Evolutionary conservation across 2,113 vertebrate genomes (phyloP).

Genomic region (Cariama cristata): DNA sequence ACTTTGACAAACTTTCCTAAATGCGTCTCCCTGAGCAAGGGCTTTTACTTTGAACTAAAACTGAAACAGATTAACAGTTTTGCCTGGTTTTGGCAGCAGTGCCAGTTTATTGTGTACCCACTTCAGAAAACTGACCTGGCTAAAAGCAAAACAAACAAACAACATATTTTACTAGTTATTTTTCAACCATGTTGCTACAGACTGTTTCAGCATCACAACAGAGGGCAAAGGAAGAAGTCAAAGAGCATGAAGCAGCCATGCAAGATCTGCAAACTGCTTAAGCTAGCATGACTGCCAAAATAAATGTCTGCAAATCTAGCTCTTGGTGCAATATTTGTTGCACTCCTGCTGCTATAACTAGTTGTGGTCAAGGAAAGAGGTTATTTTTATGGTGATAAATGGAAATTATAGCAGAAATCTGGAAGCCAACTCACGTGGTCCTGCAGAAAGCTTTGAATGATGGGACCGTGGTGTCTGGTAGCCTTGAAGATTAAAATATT

Average conservation of each 20-base stretch:
- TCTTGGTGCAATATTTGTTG: background rate
- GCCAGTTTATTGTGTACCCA: background rate
- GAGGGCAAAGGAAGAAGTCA: background rate
- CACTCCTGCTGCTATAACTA: background rate
- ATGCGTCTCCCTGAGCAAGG: background rate
- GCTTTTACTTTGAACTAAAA: background rate
- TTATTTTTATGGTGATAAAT: background rate
- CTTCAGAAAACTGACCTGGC: background rate
- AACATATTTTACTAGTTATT: background rate
- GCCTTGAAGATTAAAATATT: background rate
- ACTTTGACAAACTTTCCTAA: background rate
- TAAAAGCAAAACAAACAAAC: constrained; percentile 10
- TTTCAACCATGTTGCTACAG: background rate
- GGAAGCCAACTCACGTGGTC: background rate
- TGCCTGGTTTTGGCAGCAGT: background rate
- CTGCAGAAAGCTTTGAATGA: background rate
- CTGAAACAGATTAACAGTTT: background rate
- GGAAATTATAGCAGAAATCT: background rate
- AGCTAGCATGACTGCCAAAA: background rate
- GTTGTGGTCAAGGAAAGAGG: background rate
- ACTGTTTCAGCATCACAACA: background rate
- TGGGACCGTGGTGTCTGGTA: background rate
- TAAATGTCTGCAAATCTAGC: background rate
- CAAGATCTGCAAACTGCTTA: background rate
- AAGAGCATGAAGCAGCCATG: background rate